Conservation (phyloP, 2,113 vertebrate species). For the Hydropotes inermis region DNA sequence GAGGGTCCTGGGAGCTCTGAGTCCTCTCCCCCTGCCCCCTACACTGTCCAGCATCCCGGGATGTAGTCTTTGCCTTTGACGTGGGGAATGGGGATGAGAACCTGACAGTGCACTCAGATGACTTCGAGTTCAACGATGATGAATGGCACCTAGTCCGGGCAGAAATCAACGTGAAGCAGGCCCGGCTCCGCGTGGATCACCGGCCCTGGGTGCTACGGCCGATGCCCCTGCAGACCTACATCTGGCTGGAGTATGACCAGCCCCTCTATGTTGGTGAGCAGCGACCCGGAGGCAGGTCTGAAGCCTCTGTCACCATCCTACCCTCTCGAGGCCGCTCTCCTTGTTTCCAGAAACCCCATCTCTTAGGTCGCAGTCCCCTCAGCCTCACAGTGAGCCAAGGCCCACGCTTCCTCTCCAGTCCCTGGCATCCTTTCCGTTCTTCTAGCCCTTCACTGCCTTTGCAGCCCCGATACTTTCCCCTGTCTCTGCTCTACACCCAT, state of each 20-base stretch:
- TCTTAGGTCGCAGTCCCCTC: neutral
- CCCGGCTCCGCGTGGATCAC: conserved; percentile 93
- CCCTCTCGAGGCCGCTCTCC: neutral
- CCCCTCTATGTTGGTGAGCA: conserved; percentile 91
- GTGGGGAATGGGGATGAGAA: conserved; percentile 96
- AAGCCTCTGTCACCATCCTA: neutral
- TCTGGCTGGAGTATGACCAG: conserved; percentile 90
- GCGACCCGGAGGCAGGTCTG: neutral
- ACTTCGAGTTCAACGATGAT: conserved; percentile 89
- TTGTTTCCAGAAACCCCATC: neutral
- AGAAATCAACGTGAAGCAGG: conserved; percentile 95
- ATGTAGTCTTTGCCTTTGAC: conserved; percentile 91
- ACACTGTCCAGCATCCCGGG: conserved; percentile 85
- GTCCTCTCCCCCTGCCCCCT: fast-evolving
- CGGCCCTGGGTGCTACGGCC: conserved; percentile 90
- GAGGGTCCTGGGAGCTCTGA: neutral
- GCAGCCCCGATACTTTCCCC: neutral
- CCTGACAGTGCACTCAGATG: conserved; percentile 84
- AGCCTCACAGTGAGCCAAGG: neutral
- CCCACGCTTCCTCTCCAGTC: neutral
- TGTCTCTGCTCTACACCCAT: neutral
- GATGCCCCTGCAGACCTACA: conserved; percentile 92
- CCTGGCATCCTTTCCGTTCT: neutral
- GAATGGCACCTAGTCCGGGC: conserved; percentile 97
- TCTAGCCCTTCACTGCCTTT: neutral